Percentiles rank a stretch among this genome's conserved stretches.
Conservation (phyloP, 2,113 vertebrate species). For the Equus przewalskii region DNA sequence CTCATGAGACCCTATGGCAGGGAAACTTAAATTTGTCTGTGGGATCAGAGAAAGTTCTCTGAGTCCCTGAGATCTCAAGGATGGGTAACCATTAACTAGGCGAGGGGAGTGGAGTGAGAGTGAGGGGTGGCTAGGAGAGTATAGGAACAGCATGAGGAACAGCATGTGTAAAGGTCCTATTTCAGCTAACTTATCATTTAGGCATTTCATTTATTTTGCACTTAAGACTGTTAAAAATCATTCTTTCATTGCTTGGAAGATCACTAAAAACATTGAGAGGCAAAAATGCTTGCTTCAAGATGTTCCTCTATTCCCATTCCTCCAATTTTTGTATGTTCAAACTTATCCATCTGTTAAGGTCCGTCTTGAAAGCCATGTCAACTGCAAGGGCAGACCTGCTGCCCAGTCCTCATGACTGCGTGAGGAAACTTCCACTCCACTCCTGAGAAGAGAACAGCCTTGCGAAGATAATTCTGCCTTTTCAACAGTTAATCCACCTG, state of each 20-base stretch:
- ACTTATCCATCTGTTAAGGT: not conserved
- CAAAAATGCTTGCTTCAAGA: not conserved
- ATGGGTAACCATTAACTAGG: not conserved
- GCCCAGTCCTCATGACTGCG: not conserved
- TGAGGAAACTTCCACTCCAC: not conserved
- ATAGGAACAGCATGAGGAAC: not conserved
- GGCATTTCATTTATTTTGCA: not conserved
- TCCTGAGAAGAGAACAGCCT: slow-evolving; percentile 2
- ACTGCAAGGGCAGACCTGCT: not conserved
- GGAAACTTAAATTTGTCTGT: not conserved
- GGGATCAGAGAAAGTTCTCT: not conserved
- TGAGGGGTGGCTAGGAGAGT: not conserved
- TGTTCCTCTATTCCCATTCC: not conserved
- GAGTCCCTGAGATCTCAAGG: not conserved
- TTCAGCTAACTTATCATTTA: not conserved
- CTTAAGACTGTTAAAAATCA: not conserved
- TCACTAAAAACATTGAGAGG: not conserved
- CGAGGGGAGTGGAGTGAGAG: not conserved
- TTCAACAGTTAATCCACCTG: not conserved
- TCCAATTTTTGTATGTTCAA: not conserved
- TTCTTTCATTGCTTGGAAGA: not conserved
- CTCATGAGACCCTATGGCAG: not conserved
- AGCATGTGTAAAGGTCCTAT: not conserved
- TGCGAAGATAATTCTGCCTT: not conserved
- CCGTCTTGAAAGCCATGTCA: not conserved